Evolutionary conservation across 1,140 invertebrate genomes (phyloP), one percentile per base, ranked within the genome.

Genomic region (Scaptomyza hsui): DNA sequence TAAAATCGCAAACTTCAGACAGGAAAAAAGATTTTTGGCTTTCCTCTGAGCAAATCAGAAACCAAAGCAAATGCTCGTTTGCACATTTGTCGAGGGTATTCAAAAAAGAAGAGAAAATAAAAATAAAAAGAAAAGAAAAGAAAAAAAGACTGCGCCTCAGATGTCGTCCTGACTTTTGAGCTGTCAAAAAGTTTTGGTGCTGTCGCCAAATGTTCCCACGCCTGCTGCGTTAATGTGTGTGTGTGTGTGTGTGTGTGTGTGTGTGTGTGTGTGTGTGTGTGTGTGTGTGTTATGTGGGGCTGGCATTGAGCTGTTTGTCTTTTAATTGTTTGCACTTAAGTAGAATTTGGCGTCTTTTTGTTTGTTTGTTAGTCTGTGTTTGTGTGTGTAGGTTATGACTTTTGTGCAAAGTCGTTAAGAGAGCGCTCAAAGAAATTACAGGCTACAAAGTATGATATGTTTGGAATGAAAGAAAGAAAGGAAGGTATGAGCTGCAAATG

Each of bases 261-360:
- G 45, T 59, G 41, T 37, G 26, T 61, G 29, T 74, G 47, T 51
- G 32, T 41, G 47, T 35, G 52, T 52, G 49, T 26, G 56, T 41
- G 15, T 32, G 52, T 26, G 24, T 42, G 48, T 37, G 41, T n/a
- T 37, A 19, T 61, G 29, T 52, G 67, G 64, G 48, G 61, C 53
- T 48, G 62, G 56, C 78, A 82, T 82, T 77, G 81, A 86, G 81
- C 82, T 86, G 81, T 86, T 86, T 86, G 81, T 82, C 75, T 86
- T 86, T 86, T 86, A 86, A 86, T 86, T 86, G 81, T 86, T 86
- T 86, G 81, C 81, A 86, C 81, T 86, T 86, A 81, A 81, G 82
- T 71, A 51, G 52, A 71, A 71, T 71, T 65, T 65, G 44, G 45
- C 74, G 60, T 65, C 62, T 62, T 56, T 57, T 4, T 45, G 32